Percentiles rank a stretch among this genome's conserved stretches.
Evolutionary conservation across 1,140 invertebrate species (phyloP).

Genomic region (Calycopis cecrops): DNA sequence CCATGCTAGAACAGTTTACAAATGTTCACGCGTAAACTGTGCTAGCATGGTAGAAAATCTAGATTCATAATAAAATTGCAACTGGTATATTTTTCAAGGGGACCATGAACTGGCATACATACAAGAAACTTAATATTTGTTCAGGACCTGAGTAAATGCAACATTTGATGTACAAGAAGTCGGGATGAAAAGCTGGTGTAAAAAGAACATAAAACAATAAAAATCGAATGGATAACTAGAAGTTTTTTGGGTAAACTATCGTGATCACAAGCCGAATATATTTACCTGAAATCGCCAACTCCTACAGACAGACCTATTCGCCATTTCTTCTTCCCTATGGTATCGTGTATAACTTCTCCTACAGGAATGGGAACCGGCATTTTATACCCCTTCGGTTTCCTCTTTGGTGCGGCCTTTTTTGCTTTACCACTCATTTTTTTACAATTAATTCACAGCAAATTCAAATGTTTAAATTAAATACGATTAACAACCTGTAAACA

Average conservation of each 20-base stretch:
- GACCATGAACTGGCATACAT: background rate
- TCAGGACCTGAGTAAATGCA: too few relatives aligned
- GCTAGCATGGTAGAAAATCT: too few relatives aligned
- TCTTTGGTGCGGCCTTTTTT: slow-evolving; percentile 74
- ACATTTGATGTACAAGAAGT: too few relatives aligned
- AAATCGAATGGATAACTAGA: slow-evolving; percentile 76
- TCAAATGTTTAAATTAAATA: too few relatives aligned
- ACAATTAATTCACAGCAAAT: background rate
- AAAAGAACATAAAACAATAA: background rate
- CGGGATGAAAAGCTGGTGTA: too few relatives aligned
- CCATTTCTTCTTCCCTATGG: slow-evolving; percentile 85
- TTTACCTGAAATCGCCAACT: slow-evolving; percentile 95
- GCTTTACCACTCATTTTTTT: slow-evolving; percentile 45
- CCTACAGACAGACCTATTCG: slow-evolving; percentile 90
- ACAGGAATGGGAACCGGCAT: slow-evolving; percentile 84
- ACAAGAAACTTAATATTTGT: background rate
- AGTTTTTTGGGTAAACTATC: slow-evolving; percentile 66
- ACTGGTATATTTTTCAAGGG: too few relatives aligned
- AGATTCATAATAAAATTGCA: too few relatives aligned
- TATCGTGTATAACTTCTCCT: slow-evolving; percentile 86
- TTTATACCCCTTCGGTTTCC: slow-evolving; percentile 80
- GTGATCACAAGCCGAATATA: slow-evolving; percentile 85
- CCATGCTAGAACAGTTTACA: too few relatives aligned
- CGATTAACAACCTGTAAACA: too few relatives aligned
- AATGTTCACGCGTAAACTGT: too few relatives aligned